Percentiles rank a stretch among this genome's conserved stretches.
phyloP scores from a whole-genome alignment of 2,797 vertebrate genomes.

The Chrosomus eos region DNA sequence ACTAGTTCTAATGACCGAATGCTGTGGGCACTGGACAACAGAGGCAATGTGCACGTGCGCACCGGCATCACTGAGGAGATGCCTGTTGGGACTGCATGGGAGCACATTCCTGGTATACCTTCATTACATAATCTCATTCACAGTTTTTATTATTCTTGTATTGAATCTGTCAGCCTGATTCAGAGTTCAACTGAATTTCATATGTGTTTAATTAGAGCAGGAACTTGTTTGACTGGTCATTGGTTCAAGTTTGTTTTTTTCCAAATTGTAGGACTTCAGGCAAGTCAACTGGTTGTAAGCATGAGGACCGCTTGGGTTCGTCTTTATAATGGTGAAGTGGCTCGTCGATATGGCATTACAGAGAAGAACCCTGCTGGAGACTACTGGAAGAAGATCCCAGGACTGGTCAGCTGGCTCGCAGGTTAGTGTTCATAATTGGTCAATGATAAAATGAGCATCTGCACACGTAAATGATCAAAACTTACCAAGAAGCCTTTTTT shows the following conservation, averaged over 20 bases:
- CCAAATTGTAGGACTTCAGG: conserved; percentile 81
- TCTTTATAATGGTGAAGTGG: conserved; percentile 89
- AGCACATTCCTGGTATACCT: conserved; percentile 89
- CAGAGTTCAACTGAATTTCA: neutral
- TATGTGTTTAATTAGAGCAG: neutral
- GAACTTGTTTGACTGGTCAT: neutral
- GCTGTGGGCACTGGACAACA: conserved; percentile 93
- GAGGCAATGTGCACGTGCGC: conserved; percentile 88
- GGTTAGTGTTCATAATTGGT: conserved; percentile 71
- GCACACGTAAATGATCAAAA: neutral
- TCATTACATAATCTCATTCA: neutral
- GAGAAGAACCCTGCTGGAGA: conserved; percentile 93
- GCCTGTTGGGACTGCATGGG: conserved; percentile 95
- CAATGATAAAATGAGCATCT: neutral
- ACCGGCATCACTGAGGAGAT: conserved; percentile 92
- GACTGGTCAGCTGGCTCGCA: conserved; percentile 83
- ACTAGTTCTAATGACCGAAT: conserved; percentile 91
- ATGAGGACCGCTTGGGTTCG: conserved; percentile 90
- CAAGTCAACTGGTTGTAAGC: conserved; percentile 89
- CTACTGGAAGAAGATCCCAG: conserved; percentile 98
- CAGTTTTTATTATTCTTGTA: neutral
- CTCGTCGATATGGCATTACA: conserved; percentile 90
- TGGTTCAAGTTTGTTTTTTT: neutral
- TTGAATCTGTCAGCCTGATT: neutral
- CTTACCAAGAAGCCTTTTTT: neutral